A percentile compares a stretch with the other conserved stretches of the same genome.
Evolutionary conservation across 2,888 invertebrate genomes (phyloP).

Genomic region (Hartigia nigra): DNA sequence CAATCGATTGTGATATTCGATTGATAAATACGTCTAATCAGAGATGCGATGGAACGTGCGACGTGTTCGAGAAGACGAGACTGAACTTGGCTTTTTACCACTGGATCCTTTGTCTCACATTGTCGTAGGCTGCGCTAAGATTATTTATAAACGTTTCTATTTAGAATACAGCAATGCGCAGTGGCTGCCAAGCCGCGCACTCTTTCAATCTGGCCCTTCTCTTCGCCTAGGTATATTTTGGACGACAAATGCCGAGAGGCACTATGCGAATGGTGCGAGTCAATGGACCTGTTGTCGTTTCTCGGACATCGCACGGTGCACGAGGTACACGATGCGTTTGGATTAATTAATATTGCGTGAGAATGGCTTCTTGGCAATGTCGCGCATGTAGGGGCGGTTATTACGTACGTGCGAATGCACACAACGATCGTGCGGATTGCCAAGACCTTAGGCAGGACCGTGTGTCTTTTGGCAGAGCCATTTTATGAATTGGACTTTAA

Average conservation of each 20-base stretch:
- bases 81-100: conserved; percentile 33
- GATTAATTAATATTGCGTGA: not conserved
- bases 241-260: conserved; percentile 36
- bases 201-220: conserved; percentile 28
- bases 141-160: conserved; percentile 51
- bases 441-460: conserved; percentile 1
- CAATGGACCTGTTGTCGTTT: conserved; percentile 26
- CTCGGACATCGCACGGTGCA: not conserved
- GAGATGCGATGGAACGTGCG: not conserved
- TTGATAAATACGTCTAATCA: not conserved
- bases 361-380: not conserved
- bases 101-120: conserved; percentile 15
- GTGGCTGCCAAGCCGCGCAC: conserved; percentile 40
- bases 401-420: conserved; percentile 5
- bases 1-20: not conserved
- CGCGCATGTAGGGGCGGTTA: not conserved
- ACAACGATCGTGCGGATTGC: not conserved
- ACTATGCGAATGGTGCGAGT: conserved; percentile 29
- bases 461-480: not conserved
- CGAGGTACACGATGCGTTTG: not conserved
- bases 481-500: not conserved
- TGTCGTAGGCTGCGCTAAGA: conserved; percentile 22
- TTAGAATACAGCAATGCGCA: conserved; percentile 42
- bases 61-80: conserved; percentile 6
- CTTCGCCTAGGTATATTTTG: conserved; percentile 25